phyloP scores from a whole-genome alignment of 2,113 vertebrate species.

The Raja brachyura region DNA sequence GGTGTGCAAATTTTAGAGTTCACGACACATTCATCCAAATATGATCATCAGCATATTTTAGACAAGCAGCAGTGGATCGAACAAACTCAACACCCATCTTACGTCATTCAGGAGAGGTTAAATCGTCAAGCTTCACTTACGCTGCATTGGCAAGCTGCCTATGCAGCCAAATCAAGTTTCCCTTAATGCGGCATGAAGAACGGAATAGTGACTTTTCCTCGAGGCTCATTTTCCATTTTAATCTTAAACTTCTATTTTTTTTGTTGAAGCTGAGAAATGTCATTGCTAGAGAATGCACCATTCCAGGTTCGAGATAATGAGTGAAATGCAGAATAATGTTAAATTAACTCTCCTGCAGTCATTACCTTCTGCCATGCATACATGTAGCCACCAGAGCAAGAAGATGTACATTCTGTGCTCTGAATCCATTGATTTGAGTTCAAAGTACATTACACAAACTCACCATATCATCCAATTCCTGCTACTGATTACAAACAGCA shows the following conservation, averaged over 20 bases:
- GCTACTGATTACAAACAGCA: neutral
- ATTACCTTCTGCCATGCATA: neutral
- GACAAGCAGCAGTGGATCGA: neutral
- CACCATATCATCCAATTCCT: neutral
- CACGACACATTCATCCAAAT: neutral
- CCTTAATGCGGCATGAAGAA: neutral
- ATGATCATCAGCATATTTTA: neutral
- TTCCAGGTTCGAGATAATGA: neutral
- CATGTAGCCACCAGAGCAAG: neutral
- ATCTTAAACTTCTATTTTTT: neutral
- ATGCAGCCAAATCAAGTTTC: neutral
- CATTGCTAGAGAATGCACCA: neutral
- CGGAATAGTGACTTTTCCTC: neutral
- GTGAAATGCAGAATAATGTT: neutral
- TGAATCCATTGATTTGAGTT: neutral
- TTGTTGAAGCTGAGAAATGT: neutral
- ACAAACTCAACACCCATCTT: neutral
- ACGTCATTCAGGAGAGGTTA: neutral
- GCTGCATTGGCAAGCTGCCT: neutral
- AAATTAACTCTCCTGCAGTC: neutral
- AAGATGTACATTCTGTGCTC: neutral
- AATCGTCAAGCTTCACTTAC: neutral
- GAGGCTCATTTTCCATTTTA: conserved; percentile 4
- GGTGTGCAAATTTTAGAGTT: neutral
- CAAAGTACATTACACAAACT: neutral